A percentile compares a stretch with the other conserved stretches of the same genome.
phyloP scores from a whole-genome alignment of 2,888 invertebrate species.

The Ennomos erosarius region DNA sequence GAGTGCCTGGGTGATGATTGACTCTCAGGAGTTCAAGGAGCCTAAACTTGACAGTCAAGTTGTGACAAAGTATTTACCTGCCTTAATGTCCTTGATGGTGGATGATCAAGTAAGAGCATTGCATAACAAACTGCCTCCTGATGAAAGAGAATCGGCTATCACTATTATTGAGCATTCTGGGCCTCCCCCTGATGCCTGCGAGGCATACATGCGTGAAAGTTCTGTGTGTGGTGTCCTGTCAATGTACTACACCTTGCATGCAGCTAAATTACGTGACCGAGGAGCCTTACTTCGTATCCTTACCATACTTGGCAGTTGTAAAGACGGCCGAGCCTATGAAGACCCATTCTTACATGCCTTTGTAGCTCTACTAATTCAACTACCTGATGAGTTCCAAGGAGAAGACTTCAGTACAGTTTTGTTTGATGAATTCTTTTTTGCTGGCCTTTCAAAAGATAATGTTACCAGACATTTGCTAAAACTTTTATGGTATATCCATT shows the following conservation, averaged over 20 bases:
- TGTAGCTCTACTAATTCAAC: constrained; percentile 93
- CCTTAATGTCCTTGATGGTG: constrained; percentile 96
- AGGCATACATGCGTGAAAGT: constrained; percentile 96
- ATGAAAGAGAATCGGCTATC: constrained; percentile 96
- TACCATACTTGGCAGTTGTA: constrained; percentile 95
- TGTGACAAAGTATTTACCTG: constrained; percentile 97
- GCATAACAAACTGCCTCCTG: constrained; percentile 94
- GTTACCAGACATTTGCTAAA: constrained; percentile 96
- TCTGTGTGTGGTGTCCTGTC: constrained; percentile 96
- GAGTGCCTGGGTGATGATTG: constrained; percentile 98
- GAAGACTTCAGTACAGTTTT: constrained; percentile 98
- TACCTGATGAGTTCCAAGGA: constrained; percentile 96
- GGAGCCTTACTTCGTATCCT: constrained; percentile 93
- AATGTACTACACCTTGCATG: constrained; percentile 97
- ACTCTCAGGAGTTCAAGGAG: constrained; percentile 97
- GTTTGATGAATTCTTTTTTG: constrained; percentile 98
- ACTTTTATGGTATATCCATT: constrained; percentile 95
- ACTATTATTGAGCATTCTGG: constrained; percentile 97
- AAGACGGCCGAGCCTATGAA: constrained; percentile 96
- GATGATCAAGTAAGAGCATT: constrained; percentile 94
- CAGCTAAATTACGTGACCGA: constrained; percentile 92
- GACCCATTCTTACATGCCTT: constrained; percentile 97
- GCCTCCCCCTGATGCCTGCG: constrained; percentile 96
- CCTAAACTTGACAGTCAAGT: constrained; percentile 97
- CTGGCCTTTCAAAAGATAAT: constrained; percentile 94